phyloP scores from a whole-genome alignment of 2,888 invertebrate genomes.

The Conomelus anceps region DNA sequence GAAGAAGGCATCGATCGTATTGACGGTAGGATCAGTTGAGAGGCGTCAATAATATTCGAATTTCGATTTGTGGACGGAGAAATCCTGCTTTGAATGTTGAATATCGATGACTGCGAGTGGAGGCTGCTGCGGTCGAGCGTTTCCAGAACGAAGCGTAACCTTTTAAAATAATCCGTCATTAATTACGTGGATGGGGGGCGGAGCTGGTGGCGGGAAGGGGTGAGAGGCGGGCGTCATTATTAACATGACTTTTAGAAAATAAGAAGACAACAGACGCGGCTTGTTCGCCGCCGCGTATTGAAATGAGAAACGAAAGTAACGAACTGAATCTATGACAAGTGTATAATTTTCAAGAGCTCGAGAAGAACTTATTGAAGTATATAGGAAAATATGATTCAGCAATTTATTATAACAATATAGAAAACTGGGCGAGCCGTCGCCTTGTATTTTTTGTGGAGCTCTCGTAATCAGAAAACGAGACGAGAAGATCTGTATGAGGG shows the following conservation, averaged over 20 bases:
- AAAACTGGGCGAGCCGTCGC: slow-evolving; percentile 17
- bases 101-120: not conserved
- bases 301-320: slow-evolving; percentile 23
- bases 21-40: not conserved
- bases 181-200: slow-evolving; percentile 22
- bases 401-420: slow-evolving; percentile 28
- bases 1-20: not conserved
- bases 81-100: not conserved
- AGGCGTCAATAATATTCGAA: not conserved
- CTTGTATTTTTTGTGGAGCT: slow-evolving; percentile 18
- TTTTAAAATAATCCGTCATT: slow-evolving; percentile 27
- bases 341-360: slow-evolving; percentile 25
- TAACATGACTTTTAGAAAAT: slow-evolving; percentile 27
- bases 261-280: slow-evolving; percentile 19
- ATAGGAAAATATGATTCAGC: slow-evolving; percentile 29
- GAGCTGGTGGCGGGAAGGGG: slow-evolving; percentile 6
- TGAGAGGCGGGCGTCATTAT: slow-evolving; percentile 22
- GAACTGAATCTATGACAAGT: slow-evolving; percentile 26
- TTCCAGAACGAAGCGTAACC: slow-evolving; percentile 6
- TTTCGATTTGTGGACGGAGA: not conserved
- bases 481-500: slow-evolving; percentile 14
- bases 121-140: not conserved
- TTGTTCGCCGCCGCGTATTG: slow-evolving; percentile 13
- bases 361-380: slow-evolving; percentile 26
- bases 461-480: slow-evolving; percentile 24